phyloP scores from a whole-genome alignment of 2,113 vertebrate genomes.

The Naja naja region DNA sequence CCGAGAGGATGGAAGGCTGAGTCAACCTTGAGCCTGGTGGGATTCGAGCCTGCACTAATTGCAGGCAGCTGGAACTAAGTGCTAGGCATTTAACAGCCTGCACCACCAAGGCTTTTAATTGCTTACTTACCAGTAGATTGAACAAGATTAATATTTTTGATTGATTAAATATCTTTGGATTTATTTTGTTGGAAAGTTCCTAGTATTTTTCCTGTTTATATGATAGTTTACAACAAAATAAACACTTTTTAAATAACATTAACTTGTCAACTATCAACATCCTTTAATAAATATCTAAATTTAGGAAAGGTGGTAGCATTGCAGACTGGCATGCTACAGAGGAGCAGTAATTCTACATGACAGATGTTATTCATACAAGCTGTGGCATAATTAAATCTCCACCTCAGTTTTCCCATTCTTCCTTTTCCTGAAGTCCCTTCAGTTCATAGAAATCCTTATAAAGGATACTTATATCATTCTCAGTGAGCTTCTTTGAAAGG shows the following conservation, averaged over 20 bases:
- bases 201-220: background rate
- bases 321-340: background rate
- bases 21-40: too few relatives aligned
- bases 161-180: background rate
- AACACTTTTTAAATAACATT: background rate
- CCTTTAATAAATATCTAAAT: background rate
- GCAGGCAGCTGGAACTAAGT: too few relatives aligned
- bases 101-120: too few relatives aligned
- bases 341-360: background rate
- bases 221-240: background rate
- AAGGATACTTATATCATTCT: background rate
- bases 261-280: background rate
- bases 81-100: too few relatives aligned
- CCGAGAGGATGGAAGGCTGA: too few relatives aligned
- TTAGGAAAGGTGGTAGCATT: background rate
- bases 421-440: background rate
- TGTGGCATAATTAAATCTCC: background rate
- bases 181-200: background rate
- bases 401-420: background rate
- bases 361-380: background rate
- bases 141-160: background rate
- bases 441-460: background rate
- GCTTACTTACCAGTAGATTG: background rate
- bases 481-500: background rate
- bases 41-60: too few relatives aligned